A percentile compares a stretch with the other conserved stretches of the same genome.
These are phyloP conservation scores for Salmo trutta DNA, from an alignment of 2,797 vertebrate genomes.

Conservation along the genomic window DNA sequence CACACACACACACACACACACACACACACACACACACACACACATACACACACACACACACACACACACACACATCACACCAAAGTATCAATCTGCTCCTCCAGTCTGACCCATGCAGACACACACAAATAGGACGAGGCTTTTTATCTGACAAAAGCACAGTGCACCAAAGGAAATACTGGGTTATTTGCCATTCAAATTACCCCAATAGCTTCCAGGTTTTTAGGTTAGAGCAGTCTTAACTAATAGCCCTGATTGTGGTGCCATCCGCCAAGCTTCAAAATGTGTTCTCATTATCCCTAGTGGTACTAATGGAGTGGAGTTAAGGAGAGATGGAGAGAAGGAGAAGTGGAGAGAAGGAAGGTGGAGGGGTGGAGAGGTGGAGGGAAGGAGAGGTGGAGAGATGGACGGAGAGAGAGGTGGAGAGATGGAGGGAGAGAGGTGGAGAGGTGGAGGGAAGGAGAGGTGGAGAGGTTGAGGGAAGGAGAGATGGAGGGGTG, in stretches of 20 bases:
- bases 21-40: too few relatives aligned
- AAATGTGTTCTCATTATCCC: constrained; percentile 7
- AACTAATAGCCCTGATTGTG: not conserved
- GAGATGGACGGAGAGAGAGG: accelerated
- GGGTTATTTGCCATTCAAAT: not conserved
- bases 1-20: too few relatives aligned
- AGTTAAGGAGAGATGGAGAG: not conserved
- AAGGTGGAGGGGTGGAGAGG: too few relatives aligned
- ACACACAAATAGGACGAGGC: not conserved
- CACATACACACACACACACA: too few relatives aligned
- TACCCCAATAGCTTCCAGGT: not conserved
- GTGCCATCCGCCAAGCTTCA: not conserved
- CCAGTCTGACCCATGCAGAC: not conserved
- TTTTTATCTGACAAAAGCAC: not conserved
- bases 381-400: too few relatives aligned
- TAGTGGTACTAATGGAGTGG: not conserved
- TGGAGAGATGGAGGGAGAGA: too few relatives aligned
- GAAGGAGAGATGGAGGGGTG: too few relatives aligned
- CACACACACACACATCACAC: too few relatives aligned
- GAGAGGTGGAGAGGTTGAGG: too few relatives aligned
- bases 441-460: too few relatives aligned
- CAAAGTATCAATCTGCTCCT: too few relatives aligned
- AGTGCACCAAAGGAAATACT: not conserved
- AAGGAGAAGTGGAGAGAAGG: too few relatives aligned
- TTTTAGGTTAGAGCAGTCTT: constrained; percentile 1